A percentile compares a stretch with the other conserved stretches of the same genome.
phyloP scores from a whole-genome alignment of 2,113 vertebrate genomes.

The Callopanchax toddi region DNA sequence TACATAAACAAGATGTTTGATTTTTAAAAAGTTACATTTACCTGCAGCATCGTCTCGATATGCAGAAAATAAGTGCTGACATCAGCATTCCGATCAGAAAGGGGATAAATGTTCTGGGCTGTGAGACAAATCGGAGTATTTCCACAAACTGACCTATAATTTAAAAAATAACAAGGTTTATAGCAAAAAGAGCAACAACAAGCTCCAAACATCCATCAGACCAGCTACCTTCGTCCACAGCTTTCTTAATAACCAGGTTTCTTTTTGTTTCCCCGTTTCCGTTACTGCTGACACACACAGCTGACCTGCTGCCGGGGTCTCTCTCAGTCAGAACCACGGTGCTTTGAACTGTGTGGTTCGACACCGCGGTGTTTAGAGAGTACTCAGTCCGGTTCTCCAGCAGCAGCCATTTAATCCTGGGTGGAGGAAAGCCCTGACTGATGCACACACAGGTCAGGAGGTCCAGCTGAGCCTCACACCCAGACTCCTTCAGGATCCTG shows the following conservation, averaged over 20 bases:
- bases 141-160: background rate
- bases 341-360: constrained; percentile 34
- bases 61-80: constrained; percentile 35
- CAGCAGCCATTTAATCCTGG: constrained; percentile 44
- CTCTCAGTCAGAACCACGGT: background rate
- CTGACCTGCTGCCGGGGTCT: background rate
- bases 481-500: constrained; percentile 20
- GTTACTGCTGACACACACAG: constrained; percentile 42
- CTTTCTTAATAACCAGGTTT: background rate
- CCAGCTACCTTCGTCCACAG: background rate
- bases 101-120: constrained; percentile 34
- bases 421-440: constrained; percentile 44
- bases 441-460: constrained; percentile 58
- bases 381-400: constrained; percentile 15
- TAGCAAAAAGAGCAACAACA: background rate
- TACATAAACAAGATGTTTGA: no score
- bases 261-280: background rate
- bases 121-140: background rate
- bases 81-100: constrained; percentile 48
- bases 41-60: constrained; percentile 32
- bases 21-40: background rate
- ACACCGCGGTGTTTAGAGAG: constrained; percentile 17
- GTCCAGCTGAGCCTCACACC: constrained; percentile 16
- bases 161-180: background rate
- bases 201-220: background rate